Evolutionary conservation across 1,140 invertebrate genomes (phyloP), one percentile per base, ranked within the genome.

Genomic region (Drosophila ohnishii): DNA sequence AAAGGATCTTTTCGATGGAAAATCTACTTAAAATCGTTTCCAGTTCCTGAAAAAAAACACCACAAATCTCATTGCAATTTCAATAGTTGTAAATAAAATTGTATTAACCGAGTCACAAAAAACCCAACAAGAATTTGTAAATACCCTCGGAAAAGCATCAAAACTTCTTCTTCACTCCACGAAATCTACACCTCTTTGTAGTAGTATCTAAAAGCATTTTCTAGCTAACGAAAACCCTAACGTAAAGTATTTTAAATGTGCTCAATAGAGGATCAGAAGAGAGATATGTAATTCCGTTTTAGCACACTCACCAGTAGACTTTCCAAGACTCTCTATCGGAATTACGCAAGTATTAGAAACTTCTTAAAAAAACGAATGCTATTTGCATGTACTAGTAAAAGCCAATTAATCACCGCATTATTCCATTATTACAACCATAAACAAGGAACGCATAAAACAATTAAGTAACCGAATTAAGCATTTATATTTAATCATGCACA

Each of bases 241-340:
- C 71, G 42, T 66, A 78, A 70, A 87, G 84, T 86, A 86, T 86
- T 87, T 88, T 88, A 74, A 82, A 83, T 80, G 72, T 87, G 83
- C 83, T 87, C 83, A 88, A 86, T 72, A 67, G 60, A 71, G 55
- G 16, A 32, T 53, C 58, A 10, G 42, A 7, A 25, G 57, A 51
- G 19, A 42, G 64, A 56, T 35, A 67, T 55, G 64, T 10, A 66
- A 71, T 64, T 53, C 51, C 40, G 30, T 66, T 81, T 50, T 72
- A 75, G 82, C 78, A 78, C 59, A 62, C 70, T 69, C 70, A 75
- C 62, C 65, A 71, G 64, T 71, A 59, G 61, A 42, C 61, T 59
- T 22, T 63, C 35, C 34, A 48, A 47, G 62, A 70, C 75, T 74
- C 70, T 77, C 74, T 75, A 78, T 78, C 47, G 39, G 55, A 58